Base-by-base conservation (phyloP, 2,888 invertebrate genomes). In the Nomada fucata region DNA sequence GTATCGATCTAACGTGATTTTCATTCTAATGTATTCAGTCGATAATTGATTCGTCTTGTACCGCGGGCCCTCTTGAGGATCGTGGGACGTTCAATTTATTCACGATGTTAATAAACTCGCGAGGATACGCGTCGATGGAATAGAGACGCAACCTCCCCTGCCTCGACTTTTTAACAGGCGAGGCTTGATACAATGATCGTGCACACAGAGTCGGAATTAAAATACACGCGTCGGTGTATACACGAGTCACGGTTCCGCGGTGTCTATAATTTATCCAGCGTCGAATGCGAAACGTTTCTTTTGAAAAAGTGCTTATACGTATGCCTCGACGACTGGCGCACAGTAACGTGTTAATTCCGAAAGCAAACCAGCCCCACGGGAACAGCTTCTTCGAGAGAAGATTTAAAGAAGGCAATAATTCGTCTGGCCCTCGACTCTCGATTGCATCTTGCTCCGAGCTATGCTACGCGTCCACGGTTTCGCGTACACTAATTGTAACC, bases 401-500 rank as follows among this genome's bases (percentile, higher is more conserved):
- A 60, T 76, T 79, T 70, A 79, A 59, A 67, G 64, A 70, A 52
- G 29, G 53, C 59, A 42, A 79, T 76, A 69, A 76, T 65, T 76
- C 63, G 18, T 52, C 9, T 4, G 20, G 4, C 10, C 18, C 15
- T 20, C 15, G 9, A 5, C 20, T 13, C 63, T 64, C 69, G 57
- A 64, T 59, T 10, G 63, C 26, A 20, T 60, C 59, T 70, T 44
- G 63, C 20, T 57, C 36, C 36, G 9, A 78, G 55, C 61, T 18
- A 7, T 36, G 47, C 67, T 20, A 0, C 5, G 11, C n/a, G 4
- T 18, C n/a, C 9, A 15, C 47, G 47, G 47, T 15, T 11, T 15
- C 47, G 47, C 47, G 47, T 47, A 15, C 47, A 15, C 47, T 15
- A 47, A 47, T 36, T 36, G 36, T 36, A 60, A n/a, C 36, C 20